A percentile compares a stretch with the other conserved stretches of the same genome.
Evolutionary conservation across 2,797 vertebrate species (phyloP).

Genomic region (Spinus olivaceus): DNA sequence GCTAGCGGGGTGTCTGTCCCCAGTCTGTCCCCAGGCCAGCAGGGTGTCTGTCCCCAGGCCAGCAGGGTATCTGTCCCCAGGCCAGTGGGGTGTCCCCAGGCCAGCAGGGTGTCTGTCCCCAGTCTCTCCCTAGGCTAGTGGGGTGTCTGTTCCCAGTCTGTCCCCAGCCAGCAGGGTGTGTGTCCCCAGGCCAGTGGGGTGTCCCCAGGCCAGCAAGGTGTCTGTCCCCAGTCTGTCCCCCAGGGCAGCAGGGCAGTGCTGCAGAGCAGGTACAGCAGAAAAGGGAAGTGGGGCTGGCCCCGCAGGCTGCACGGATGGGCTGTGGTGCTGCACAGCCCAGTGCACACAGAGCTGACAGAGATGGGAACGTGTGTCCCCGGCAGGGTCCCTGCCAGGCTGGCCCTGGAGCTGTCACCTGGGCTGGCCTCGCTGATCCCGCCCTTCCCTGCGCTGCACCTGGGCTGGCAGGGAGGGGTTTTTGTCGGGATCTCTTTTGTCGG

Average conservation of each 20-base stretch:
- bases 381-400: rapidly evolving
- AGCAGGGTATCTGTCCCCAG: not conserved
- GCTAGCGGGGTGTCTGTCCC: too few relatives aligned
- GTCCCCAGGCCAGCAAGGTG: not conserved
- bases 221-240: not conserved
- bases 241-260: not conserved
- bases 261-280: not conserved
- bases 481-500: not conserved
- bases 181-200: too few relatives aligned
- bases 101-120: too few relatives aligned
- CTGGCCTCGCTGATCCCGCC: not conserved
- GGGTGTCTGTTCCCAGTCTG: not conserved
- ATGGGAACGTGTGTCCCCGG: not conserved
- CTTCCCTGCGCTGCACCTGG: not conserved
- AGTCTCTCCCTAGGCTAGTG: too few relatives aligned
- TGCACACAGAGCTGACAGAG: not conserved
- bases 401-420: not conserved
- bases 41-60: too few relatives aligned
- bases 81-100: too few relatives aligned
- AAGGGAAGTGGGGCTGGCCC: not conserved
- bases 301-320: not conserved
- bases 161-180: not conserved
- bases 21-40: not conserved
- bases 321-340: not conserved
- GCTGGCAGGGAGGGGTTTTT: not conserved